phyloP scores from a whole-genome alignment of 2,113 vertebrate genomes.

The Cranoglanis bouderius region DNA sequence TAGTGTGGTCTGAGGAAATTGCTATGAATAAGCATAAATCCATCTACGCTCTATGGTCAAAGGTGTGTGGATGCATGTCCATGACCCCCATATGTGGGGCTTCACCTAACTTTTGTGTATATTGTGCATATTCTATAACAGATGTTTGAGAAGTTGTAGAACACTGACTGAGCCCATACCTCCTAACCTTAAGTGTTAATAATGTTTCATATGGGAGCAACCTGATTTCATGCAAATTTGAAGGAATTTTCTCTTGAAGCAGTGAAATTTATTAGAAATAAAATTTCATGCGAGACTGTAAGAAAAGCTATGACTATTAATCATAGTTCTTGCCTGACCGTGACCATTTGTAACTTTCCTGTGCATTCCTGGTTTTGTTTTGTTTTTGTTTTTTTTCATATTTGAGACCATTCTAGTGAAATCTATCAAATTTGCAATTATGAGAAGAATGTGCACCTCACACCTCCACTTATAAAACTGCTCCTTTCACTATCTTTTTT shows the following conservation, averaged over 20 bases:
- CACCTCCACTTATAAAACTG: background rate
- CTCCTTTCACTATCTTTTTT: constrained; percentile 22
- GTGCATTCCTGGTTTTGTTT: too few species aligned
- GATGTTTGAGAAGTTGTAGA: background rate
- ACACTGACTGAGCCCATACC: too few species aligned
- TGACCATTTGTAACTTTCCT: background rate
- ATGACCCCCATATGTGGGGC: background rate
- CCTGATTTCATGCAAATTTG: background rate
- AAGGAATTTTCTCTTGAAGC: background rate
- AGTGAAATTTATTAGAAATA: background rate
- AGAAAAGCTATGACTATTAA: background rate
- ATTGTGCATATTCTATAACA: background rate
- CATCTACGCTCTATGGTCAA: background rate
- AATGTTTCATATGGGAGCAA: background rate
- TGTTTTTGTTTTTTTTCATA: too few species aligned
- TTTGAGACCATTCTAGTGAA: background rate
- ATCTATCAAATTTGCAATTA: background rate
- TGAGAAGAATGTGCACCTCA: background rate
- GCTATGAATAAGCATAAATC: background rate
- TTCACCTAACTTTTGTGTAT: background rate
- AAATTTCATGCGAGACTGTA: background rate
- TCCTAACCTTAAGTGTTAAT: too few species aligned
- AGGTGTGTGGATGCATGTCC: background rate
- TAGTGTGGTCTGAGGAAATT: background rate
- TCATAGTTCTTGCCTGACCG: background rate